A percentile compares a stretch with the other conserved stretches of the same genome.
Conservation (phyloP, 2,797 vertebrate species). For the Anguilla marmorata region DNA sequence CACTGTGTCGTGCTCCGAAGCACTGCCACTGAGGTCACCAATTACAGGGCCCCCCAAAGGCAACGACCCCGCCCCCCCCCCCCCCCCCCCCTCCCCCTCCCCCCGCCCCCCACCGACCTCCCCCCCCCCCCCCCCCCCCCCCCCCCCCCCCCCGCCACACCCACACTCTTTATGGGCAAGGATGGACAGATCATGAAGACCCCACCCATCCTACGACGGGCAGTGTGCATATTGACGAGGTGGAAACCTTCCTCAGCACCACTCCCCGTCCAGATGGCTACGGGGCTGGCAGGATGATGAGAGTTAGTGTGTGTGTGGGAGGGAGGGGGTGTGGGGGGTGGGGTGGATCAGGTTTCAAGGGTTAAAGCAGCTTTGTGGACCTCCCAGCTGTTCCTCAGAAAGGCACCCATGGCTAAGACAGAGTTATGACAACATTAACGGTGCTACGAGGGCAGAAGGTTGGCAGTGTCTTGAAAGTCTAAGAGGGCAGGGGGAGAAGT, state of each 20-base stretch:
- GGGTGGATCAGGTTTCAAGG: background rate
- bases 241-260: background rate
- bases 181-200: background rate
- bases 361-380: slow-evolving; percentile 12
- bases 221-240: too few species aligned
- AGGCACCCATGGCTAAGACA: background rate
- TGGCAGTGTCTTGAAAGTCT: background rate
- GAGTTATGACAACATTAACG: background rate
- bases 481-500: background rate
- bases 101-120: too few species aligned
- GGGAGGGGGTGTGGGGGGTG: too few species aligned
- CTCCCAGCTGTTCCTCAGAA: slow-evolving; percentile 1
- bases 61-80: too few species aligned
- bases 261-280: background rate
- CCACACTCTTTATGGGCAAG: background rate
- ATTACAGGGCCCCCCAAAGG: too few species aligned
- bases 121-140: too few species aligned
- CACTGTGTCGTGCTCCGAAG: too few species aligned
- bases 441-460: background rate
- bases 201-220: too few species aligned
- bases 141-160: too few species aligned
- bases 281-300: background rate
- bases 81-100: too few species aligned
- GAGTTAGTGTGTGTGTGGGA: background rate
- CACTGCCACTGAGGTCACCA: too few species aligned